Evolutionary conservation across 1,140 invertebrate species (phyloP).

Genomic region (Listronotus oregonensis): DNA sequence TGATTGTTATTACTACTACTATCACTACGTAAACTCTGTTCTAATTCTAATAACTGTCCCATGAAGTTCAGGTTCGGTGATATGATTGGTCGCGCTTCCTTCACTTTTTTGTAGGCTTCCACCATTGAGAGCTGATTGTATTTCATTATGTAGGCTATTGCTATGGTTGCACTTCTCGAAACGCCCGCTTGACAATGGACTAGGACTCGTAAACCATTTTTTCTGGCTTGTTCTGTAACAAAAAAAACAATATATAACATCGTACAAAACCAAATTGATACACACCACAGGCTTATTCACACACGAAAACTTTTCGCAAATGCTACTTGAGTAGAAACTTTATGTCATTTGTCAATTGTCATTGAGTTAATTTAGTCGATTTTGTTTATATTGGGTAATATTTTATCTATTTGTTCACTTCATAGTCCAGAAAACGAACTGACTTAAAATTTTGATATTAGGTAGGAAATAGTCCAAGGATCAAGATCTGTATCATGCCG

Average conservation of each 20-base stretch:
- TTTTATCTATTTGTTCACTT: no score
- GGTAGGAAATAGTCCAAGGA: no score
- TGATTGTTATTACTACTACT: constrained; percentile 57
- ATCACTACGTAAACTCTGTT: constrained; percentile 68
- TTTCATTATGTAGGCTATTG: constrained; percentile 94
- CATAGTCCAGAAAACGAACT: no score
- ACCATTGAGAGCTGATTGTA: constrained; percentile 84
- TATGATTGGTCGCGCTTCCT: constrained; percentile 85
- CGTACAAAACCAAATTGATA: no score
- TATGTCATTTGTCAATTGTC: no score
- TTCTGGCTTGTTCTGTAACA: constrained; percentile 83
- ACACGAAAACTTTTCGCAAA: no score
- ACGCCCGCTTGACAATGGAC: constrained; percentile 96
- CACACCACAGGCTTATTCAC: no score
- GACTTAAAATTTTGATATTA: no score
- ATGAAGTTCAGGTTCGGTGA: constrained; percentile 98
- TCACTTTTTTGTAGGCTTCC: constrained; percentile 89
- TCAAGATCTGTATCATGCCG: no score
- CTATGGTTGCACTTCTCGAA: constrained; percentile 91
- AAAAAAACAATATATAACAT: constrained; percentile 40
- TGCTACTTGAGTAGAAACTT: no score
- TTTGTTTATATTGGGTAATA: no score
- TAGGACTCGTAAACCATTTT: constrained; percentile 78
- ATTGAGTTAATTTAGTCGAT: no score
- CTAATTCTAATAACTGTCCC: constrained; percentile 89